Base-by-base conservation (phyloP, 1,140 invertebrate species). In the Notospermus geniculatus region DNA sequence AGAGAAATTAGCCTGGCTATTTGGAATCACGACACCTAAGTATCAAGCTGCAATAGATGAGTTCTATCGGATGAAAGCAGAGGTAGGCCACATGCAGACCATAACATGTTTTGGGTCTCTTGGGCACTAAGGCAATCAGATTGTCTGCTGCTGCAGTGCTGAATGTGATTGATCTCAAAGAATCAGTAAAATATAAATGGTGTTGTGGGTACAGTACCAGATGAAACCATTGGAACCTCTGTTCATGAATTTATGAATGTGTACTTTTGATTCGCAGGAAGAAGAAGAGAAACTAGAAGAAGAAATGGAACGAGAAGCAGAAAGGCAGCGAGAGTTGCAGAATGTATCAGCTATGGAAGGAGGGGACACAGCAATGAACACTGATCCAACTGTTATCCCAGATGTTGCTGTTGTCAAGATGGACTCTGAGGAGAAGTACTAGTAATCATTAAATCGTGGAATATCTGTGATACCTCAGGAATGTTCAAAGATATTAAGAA, bases 11-110 rank as follows among this genome's bases (percentile, higher is more conserved):
- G 92, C 93, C 0, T 86, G 86, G 66, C 89, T 93, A 73, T 88
- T 96, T 74, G 93, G 92, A 1, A 95, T 96, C 53, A 95, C 93
- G 9, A 86, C 89, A 19, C 91, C 92, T 2, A 96, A 95, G 76
- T 95, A 94, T 79, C 88, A 92, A 69, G 90, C 89, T 79, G 92
- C 94, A 80, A 88, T 95, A 53, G 87, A 91, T 71, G 90, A 93
- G 76, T 80, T 77, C 54, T 71, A 78, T 57, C 70, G 74, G 67
- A 56, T 73, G 27, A 74, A 75, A 64, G 69, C 67, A 64, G 74
- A 78, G 71, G 78, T 78, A 66, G 60, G 43, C 4, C 32, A n/a
- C n/a, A n/a, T n/a, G n/a, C n/a, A n/a, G n/a, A n/a, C n/a, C n/a
- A n/a, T n/a, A n/a, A n/a, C n/a, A n/a, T n/a, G n/a, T n/a, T n/a